These are phyloP conservation scores for Drosophila littoralis DNA, from an alignment of 1,140 invertebrate species.

Conservation along the genomic window DNA sequence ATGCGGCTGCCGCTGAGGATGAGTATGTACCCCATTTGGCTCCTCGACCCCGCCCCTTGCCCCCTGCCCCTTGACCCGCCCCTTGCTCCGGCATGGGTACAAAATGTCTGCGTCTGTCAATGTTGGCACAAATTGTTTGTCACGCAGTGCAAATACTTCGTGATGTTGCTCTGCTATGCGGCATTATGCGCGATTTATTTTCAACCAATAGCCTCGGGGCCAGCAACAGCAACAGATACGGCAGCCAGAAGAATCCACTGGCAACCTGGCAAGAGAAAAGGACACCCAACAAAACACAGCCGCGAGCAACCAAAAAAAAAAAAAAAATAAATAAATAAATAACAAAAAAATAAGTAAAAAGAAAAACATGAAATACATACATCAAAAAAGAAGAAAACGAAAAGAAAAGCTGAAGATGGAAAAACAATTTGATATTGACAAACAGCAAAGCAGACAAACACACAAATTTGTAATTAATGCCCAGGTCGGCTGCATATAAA, in stretches of 20 bases:
- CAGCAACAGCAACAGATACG: slow-evolving; percentile 14
- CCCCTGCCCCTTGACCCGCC: neutral
- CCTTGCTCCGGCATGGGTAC: neutral
- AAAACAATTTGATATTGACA: slow-evolving; percentile 50
- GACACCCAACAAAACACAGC: slow-evolving; percentile 33
- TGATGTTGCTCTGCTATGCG: slow-evolving; percentile 81
- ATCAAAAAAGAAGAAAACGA: slow-evolving; percentile 10
- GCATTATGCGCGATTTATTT: slow-evolving; percentile 84
- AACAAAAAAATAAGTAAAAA: slow-evolving; percentile 8
- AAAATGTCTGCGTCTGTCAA: slow-evolving; percentile 60
- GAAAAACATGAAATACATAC: slow-evolving; percentile 44
- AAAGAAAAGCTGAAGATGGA: slow-evolving; percentile 1
- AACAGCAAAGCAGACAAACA: slow-evolving; percentile 30
- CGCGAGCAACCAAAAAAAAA: slow-evolving; percentile 34
- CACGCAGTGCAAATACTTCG: slow-evolving; percentile 84
- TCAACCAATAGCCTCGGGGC: slow-evolving; percentile 50
- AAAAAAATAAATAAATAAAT: slow-evolving; percentile 30
- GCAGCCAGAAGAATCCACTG: slow-evolving; percentile 12
- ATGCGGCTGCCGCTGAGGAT: slow-evolving; percentile 23
- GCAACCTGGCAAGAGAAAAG: slow-evolving; percentile 29
- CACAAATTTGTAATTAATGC: slow-evolving; percentile 50
- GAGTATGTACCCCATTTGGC: neutral
- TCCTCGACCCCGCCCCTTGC: neutral
- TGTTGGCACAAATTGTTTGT: slow-evolving; percentile 84
- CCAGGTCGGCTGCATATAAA: slow-evolving; percentile 1